These are phyloP conservation scores for Diabrotica undecimpunctata DNA, from an alignment of 1,140 invertebrate species.

Conservation along the genomic window DNA sequence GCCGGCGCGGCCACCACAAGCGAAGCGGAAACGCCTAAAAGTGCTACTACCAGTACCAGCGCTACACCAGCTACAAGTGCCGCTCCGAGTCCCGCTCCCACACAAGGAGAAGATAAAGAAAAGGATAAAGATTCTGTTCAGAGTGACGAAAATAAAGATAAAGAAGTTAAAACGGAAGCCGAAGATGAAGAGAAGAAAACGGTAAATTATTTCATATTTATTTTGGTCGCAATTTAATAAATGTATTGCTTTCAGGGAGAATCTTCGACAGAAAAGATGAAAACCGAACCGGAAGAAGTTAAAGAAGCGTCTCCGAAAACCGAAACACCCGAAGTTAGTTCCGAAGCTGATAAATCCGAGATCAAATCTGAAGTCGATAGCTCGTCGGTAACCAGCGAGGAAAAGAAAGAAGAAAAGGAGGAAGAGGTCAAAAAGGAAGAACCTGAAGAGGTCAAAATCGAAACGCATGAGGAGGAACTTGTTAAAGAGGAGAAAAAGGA, in stretches of 20 bases:
- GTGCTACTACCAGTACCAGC: slow-evolving; percentile 55
- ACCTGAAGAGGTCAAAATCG: slow-evolving; percentile 34
- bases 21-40: slow-evolving; percentile 47
- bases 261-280: slow-evolving; percentile 38
- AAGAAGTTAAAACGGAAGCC: slow-evolving; percentile 42
- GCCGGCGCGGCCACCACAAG: slow-evolving; percentile 5
- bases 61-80: slow-evolving; percentile 67
- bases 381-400: slow-evolving; percentile 41
- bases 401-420: slow-evolving; percentile 44
- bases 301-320: slow-evolving; percentile 36
- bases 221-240: slow-evolving; percentile 10
- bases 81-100: slow-evolving; percentile 66
- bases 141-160: slow-evolving; percentile 53
- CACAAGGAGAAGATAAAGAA: slow-evolving; percentile 36
- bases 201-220: background rate
- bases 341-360: slow-evolving; percentile 36
- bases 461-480: slow-evolving; percentile 23
- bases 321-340: slow-evolving; percentile 36
- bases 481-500: slow-evolving; percentile 32
- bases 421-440: slow-evolving; percentile 39
- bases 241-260: slow-evolving; percentile 27
- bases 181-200: slow-evolving; percentile 23
- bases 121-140: slow-evolving; percentile 40
- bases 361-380: slow-evolving; percentile 32
- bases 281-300: slow-evolving; percentile 46